Conservation (phyloP, 2,797 vertebrate genomes). For the Chrosomus eos region DNA sequence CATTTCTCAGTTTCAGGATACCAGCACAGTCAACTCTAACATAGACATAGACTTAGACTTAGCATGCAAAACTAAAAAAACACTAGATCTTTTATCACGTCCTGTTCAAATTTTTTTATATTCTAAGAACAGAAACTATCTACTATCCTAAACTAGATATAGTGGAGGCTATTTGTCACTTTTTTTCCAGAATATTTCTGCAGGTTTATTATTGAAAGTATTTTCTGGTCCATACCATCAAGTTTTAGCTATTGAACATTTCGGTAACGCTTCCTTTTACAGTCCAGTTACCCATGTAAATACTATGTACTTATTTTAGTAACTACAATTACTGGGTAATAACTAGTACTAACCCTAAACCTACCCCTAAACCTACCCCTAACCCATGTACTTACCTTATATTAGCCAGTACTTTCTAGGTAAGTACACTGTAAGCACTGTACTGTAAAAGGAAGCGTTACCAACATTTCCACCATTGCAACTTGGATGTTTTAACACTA, state of each 20-base stretch:
- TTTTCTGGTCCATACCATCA: background rate
- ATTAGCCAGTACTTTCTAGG: too few species aligned
- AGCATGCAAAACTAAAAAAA: background rate
- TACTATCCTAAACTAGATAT: background rate
- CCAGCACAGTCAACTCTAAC: slow-evolving; percentile 86
- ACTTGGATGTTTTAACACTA: background rate
- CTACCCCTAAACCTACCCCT: too few species aligned
- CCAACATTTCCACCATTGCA: background rate
- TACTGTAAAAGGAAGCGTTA: too few species aligned
- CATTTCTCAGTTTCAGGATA: slow-evolving; percentile 86
- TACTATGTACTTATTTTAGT: too few species aligned
- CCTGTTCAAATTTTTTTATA: background rate
- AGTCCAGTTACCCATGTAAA: too few species aligned
- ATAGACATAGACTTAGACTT: too few species aligned
- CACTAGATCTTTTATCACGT: background rate
- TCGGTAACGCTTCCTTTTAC: too few species aligned
- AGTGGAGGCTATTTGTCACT: background rate
- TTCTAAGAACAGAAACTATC: background rate
- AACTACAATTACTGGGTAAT: too few species aligned
- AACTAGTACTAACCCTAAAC: too few species aligned
- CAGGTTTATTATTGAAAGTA: background rate
- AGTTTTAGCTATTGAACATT: background rate
- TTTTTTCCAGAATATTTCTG: background rate
- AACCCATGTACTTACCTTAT: too few species aligned
- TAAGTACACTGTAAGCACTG: too few species aligned